A percentile compares a stretch with the other conserved stretches of the same genome.
Evolutionary conservation across 2,113 vertebrate genomes (phyloP).

Genomic region (Limanda limanda): DNA sequence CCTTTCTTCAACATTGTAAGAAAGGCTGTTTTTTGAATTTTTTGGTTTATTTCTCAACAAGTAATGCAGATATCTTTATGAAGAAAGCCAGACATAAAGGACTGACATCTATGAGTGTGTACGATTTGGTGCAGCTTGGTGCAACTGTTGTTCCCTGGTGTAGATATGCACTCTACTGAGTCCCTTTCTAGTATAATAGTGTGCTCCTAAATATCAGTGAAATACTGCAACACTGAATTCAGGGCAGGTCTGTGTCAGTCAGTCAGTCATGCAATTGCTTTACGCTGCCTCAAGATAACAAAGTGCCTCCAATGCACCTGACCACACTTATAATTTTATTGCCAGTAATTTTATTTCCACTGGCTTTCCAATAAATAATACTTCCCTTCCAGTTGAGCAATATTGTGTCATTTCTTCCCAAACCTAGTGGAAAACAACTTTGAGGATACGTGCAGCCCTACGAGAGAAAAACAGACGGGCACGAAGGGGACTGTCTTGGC

Average conservation of each 20-base stretch:
- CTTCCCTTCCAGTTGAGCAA: background rate
- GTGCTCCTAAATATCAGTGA: background rate
- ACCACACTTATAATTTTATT: background rate
- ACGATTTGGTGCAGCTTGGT: too few relatives aligned
- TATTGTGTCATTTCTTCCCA: background rate
- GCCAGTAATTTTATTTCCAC: background rate
- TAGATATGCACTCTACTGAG: too few relatives aligned
- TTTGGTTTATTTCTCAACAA: too few relatives aligned
- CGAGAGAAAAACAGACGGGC: slow-evolving; percentile 54
- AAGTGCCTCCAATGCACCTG: background rate
- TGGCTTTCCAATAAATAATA: slow-evolving; percentile 5
- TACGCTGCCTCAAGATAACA: background rate
- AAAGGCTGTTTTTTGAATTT: too few relatives aligned
- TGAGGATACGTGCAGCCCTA: slow-evolving; percentile 1
- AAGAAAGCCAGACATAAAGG: too few relatives aligned
- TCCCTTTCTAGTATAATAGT: background rate
- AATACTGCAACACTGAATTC: background rate
- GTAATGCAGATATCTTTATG: too few relatives aligned
- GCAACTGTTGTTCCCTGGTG: too few relatives aligned
- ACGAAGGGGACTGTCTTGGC: slow-evolving; percentile 66
- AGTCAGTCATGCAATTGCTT: background rate
- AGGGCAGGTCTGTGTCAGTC: background rate
- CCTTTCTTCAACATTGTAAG: too few relatives aligned
- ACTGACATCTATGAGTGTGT: too few relatives aligned
- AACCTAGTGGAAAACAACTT: slow-evolving; percentile 8